Base-by-base conservation (phyloP, 1,140 invertebrate species). In the Zaprionus davidi region DNA sequence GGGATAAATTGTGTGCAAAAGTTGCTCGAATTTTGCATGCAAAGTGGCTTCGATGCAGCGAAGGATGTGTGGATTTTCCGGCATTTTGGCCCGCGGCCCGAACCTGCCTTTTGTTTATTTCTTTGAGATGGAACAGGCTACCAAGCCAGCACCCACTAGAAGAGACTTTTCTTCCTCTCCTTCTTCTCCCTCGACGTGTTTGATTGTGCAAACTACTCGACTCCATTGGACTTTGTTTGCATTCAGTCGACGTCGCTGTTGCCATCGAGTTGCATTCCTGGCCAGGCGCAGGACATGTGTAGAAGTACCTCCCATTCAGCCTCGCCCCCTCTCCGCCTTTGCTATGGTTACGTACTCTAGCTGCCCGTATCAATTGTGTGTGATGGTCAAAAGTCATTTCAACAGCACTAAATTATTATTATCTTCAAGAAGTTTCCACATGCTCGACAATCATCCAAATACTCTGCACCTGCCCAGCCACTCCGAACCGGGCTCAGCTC, bases 361-460 rank as follows among this genome's bases (percentile, higher is more conserved):
- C 68, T 57, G 60, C 31, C 88, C 83, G 82, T 92, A 92, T 92
- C 91, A 92, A 92, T 92, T 92, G 87, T 92, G 91, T 90, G 88
- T 92, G 91, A 92, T 92, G 91, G 91, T 92, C 91, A 92, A 92
- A 92, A 92, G 91, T 91, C 91, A 92, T 92, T 92, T 92, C 91
- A 92, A 92, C 91, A 92, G 79, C 91, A 92, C 91, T 92, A 92
- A 92, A 92, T 92, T 92, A 92, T 92, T 92, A 92, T 92, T 92
- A 92, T 92, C 91, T 92, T 92, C 79, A 91, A 92, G 91, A 92
- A 92, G 91, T 92, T 92, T 85, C 76, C 76, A 90, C 91, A 92
- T 87, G 75, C 77, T 82, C 76, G 76, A 91, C 85, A 90, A 85
- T 90, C 85, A 85, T 90, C 76, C 81, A 71, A 85, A 88, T 71